phyloP scores from a whole-genome alignment of 2,888 invertebrate genomes.

The Hydraecia micacea region DNA sequence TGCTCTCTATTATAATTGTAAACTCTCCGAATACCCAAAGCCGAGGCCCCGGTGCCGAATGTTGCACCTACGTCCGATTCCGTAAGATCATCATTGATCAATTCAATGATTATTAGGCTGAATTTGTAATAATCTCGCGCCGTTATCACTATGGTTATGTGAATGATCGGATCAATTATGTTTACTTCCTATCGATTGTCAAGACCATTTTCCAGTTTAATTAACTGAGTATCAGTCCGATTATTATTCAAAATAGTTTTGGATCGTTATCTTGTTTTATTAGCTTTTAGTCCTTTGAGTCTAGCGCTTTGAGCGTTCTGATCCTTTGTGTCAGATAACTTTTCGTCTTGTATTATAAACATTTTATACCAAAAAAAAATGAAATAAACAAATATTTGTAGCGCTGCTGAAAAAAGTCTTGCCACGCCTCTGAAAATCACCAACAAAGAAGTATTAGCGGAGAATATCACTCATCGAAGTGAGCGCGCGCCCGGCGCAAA shows the following conservation, averaged over 20 bases:
- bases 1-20: conserved; percentile 89
- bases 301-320: conserved; percentile 4
- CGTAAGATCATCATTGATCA: conserved; percentile 65
- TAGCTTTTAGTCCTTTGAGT: conserved; percentile 34
- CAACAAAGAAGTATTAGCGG: conserved; percentile 82
- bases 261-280: conserved; percentile 46
- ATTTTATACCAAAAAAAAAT: not conserved
- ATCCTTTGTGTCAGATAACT: conserved; percentile 10
- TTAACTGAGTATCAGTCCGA: conserved; percentile 38
- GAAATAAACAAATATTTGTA: conserved; percentile 10
- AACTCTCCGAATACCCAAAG: conserved; percentile 81
- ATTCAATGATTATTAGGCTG: conserved; percentile 59
- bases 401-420: conserved; percentile 43
- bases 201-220: conserved; percentile 47
- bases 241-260: conserved; percentile 52
- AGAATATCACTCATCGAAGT: conserved; percentile 86
- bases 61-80: conserved; percentile 75
- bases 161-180: conserved; percentile 77
- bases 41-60: conserved; percentile 65
- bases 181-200: conserved; percentile 72
- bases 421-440: conserved; percentile 77
- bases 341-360: not conserved
- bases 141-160: conserved; percentile 72
- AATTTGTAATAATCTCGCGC: conserved; percentile 72
- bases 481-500: conserved; percentile 82